These are phyloP conservation scores for Myzus persicae DNA, from an alignment of 1,140 invertebrate genomes.

Conservation along the genomic window DNA sequence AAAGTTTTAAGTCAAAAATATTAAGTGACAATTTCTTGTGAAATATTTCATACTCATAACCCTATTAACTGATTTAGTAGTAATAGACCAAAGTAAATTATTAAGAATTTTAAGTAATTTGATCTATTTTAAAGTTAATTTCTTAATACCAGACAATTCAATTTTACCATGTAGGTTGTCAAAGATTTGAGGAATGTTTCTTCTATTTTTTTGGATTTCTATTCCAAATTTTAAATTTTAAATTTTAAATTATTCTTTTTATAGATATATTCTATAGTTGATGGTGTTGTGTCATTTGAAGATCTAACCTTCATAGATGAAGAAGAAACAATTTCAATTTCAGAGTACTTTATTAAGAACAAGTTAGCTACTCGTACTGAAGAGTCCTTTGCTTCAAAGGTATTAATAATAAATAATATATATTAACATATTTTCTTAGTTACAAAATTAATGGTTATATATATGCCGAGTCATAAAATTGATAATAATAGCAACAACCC, in stretches of 20 bases:
- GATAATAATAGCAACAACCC: background rate
- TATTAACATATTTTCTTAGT: background rate
- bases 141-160: too few species aligned
- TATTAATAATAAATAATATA: conserved; percentile 62
- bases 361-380: conserved; percentile 67
- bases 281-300: conserved; percentile 74
- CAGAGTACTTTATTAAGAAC: background rate
- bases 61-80: background rate
- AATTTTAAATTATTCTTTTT: conserved; percentile 26
- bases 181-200: too few species aligned
- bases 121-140: background rate
- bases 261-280: conserved; percentile 81
- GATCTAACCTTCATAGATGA: conserved; percentile 63
- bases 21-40: too few species aligned
- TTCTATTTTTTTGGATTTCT: too few species aligned
- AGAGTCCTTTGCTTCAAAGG: conserved; percentile 79
- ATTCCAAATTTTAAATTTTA: background rate
- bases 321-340: background rate
- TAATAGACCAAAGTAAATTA: background rate
- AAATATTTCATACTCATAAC: too few species aligned
- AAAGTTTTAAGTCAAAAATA: too few species aligned
- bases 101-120: background rate
- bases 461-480: background rate
- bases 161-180: too few species aligned
- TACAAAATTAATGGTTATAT: background rate